These are phyloP conservation scores for Meloidogyne chitwoodi DNA, from an alignment of 1,140 invertebrate species.

Conservation along the genomic window DNA sequence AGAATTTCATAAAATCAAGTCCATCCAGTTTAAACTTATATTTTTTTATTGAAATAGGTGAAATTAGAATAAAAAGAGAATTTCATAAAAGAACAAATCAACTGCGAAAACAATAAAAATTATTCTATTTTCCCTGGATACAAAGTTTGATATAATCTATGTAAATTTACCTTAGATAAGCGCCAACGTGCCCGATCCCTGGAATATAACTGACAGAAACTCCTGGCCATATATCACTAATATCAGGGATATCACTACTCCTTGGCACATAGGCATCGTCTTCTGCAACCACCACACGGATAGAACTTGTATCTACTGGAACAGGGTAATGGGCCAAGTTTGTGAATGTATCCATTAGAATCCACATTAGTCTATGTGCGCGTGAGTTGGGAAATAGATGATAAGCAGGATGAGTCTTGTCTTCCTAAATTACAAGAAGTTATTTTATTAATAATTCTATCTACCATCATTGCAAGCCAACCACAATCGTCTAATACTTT, in stretches of 20 bases:
- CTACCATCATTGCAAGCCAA: conserved; percentile 36
- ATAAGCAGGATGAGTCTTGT: neutral
- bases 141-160: too few species aligned
- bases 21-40: too few species aligned
- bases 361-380: conserved; percentile 81
- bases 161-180: conserved; percentile 73
- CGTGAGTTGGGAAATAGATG: conserved; percentile 66
- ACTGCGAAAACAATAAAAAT: too few species aligned
- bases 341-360: conserved; percentile 97
- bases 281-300: conserved; percentile 76
- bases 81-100: too few species aligned
- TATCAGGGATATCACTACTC: conserved; percentile 65
- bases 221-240: conserved; percentile 67
- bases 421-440: conserved; percentile 15
- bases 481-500: conserved; percentile 52
- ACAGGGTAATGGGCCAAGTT: conserved; percentile 85
- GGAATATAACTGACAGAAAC: conserved; percentile 77
- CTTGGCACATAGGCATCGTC: conserved; percentile 88
- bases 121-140: too few species aligned
- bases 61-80: too few species aligned
- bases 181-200: conserved; percentile 78
- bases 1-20: too few species aligned
- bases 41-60: too few species aligned
- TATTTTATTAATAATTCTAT: neutral
- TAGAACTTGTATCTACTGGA: conserved; percentile 74